Evolutionary conservation across 2,888 invertebrate species (phyloP).

Genomic region (Clepsis dumicolana): DNA sequence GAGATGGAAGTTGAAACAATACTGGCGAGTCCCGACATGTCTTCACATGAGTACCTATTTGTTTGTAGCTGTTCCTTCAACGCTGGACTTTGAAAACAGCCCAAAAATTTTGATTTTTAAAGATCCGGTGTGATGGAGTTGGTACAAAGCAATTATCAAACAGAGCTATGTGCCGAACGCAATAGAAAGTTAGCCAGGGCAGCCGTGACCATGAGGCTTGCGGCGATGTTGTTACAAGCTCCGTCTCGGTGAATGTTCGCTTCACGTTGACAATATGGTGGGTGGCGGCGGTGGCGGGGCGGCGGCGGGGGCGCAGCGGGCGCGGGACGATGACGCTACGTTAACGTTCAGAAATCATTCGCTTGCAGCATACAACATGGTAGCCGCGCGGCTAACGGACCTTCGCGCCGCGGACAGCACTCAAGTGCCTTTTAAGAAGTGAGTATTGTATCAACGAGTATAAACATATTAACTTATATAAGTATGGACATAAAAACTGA

Average conservation of each 20-base stretch:
- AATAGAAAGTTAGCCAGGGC: neutral
- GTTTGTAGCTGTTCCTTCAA: neutral
- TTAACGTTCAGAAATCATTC: constrained; percentile 89
- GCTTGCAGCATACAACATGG: constrained; percentile 99
- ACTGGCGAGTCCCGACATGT: neutral
- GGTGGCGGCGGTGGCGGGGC: constrained; percentile 52
- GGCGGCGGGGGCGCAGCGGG: constrained; percentile 47
- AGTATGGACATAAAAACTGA: neutral
- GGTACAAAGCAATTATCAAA: neutral
- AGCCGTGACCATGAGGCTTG: neutral
- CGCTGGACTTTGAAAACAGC: neutral
- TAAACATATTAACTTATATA: no score
- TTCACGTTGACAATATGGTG: constrained; percentile 84
- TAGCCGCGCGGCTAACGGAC: constrained; percentile 98
- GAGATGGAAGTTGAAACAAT: constrained; percentile 10
- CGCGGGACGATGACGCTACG: constrained; percentile 66
- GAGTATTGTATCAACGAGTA: constrained; percentile 84
- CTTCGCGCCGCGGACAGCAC: constrained; percentile 97
- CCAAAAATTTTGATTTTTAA: neutral
- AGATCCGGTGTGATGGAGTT: neutral
- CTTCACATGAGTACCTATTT: neutral
- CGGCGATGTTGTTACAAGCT: neutral
- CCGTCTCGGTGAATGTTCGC: constrained; percentile 57
- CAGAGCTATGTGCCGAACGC: neutral
- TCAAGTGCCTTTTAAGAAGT: constrained; percentile 99